phyloP scores from a whole-genome alignment of 2,888 invertebrate genomes.

The Campoletis raptor region DNA sequence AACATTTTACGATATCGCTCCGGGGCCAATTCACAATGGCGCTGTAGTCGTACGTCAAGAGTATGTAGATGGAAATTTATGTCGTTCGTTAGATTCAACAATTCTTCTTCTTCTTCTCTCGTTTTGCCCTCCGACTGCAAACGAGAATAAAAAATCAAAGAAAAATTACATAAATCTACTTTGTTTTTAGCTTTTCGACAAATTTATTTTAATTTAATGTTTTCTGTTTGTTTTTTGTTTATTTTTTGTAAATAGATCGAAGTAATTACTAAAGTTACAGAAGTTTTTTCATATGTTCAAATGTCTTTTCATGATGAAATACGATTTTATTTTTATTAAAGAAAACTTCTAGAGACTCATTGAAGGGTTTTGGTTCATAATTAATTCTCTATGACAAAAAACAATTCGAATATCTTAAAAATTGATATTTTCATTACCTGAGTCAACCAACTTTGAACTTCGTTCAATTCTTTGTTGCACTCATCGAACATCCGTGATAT shows the following conservation, averaged over 20 bases:
- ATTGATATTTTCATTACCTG: constrained; percentile 72
- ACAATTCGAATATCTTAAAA: not conserved
- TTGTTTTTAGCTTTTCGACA: not conserved
- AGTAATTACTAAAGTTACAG: too few species aligned
- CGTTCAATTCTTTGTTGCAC: constrained; percentile 86
- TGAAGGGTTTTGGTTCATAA: not conserved
- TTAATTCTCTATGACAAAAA: not conserved
- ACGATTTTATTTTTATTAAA: too few species aligned
- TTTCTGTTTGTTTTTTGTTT: not conserved
- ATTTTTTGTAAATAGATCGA: too few species aligned
- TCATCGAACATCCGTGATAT: constrained; percentile 89
- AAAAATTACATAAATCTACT: constrained; percentile 13
- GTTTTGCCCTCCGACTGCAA: constrained; percentile 85
- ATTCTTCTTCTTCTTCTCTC: constrained; percentile 87
- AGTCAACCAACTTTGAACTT: constrained; percentile 87
- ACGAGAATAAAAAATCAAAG: not conserved
- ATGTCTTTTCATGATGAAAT: too few species aligned
- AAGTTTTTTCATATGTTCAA: too few species aligned
- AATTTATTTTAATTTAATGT: not conserved
- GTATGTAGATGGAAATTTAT: constrained; percentile 86
- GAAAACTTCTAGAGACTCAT: too few species aligned
- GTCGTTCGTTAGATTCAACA: constrained; percentile 86
- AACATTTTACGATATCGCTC: constrained; percentile 85
- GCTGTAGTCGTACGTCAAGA: constrained; percentile 87
- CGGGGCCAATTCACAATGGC: constrained; percentile 87